These are phyloP conservation scores for Hydropsyche betteni DNA, from an alignment of 2,888 invertebrate species.

Conservation along the genomic window DNA sequence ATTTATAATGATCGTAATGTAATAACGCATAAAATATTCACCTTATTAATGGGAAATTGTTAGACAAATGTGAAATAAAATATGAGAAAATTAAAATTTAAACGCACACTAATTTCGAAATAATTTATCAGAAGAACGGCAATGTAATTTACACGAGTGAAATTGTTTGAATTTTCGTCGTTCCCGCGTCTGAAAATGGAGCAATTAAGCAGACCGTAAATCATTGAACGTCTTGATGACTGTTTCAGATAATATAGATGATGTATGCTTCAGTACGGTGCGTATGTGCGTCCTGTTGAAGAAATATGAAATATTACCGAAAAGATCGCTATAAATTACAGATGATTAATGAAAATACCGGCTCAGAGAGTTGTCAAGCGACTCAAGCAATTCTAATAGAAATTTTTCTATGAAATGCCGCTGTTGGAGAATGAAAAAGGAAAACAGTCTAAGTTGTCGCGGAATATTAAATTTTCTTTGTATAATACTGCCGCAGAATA, in stretches of 20 bases:
- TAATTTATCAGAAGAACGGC: too few relatives aligned
- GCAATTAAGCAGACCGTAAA: too few relatives aligned
- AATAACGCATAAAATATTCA: too few relatives aligned
- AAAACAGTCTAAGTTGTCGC: background rate
- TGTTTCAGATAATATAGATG: slow-evolving; percentile 26
- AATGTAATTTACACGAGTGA: too few relatives aligned
- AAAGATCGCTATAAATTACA: slow-evolving; percentile 23
- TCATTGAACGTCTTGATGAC: slow-evolving; percentile 17
- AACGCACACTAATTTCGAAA: too few relatives aligned
- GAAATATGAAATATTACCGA: slow-evolving; percentile 16
- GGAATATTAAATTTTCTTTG: background rate
- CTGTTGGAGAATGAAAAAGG: background rate
- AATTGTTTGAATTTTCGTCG: too few relatives aligned
- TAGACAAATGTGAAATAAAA: too few relatives aligned
- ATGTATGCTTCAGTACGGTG: slow-evolving; percentile 5
- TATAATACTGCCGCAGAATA: background rate
- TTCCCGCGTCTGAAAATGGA: too few relatives aligned
- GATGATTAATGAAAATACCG: slow-evolving; percentile 26
- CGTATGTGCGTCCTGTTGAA: background rate
- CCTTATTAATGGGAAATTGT: too few relatives aligned
- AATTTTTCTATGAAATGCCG: background rate
- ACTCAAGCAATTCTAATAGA: background rate
- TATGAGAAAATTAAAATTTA: too few relatives aligned
- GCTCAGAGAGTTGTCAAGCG: slow-evolving; percentile 17
- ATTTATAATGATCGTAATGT: too few relatives aligned